Evolutionary conservation across 2,888 invertebrate genomes (phyloP), one percentile per base, ranked within the genome.

Genomic region (Lamellibrachia columna): DNA sequence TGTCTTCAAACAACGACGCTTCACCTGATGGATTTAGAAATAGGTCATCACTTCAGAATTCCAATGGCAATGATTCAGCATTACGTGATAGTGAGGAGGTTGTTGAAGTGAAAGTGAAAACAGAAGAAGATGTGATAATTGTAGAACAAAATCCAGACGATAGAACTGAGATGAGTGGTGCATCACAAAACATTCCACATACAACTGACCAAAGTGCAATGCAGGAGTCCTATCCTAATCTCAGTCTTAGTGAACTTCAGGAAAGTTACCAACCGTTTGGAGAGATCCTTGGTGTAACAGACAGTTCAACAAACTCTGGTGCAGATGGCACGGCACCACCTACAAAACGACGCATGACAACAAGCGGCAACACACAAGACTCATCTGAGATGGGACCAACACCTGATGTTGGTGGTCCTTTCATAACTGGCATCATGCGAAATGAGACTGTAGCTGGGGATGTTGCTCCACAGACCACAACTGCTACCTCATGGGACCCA

Each of bases 401-500:
- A 75, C n/a, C 75, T 75, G 75, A 75, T 75, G 75, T n/a, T 22
- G 75, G 75, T 75, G 75, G 75, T 75, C 75, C 75, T 22, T 75
- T 75, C 75, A 75, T 75, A 75, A 75, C 75, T 22, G 75, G 75
- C 75, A 75, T 75, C 75, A 75, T 75, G 15, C 75, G 75, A 75
- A 75, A 75, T 75, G 75, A 75, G 1, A 75, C 75, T 75, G n/a
- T 75, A n/a, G 3, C 75, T 75, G 75, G 75, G 75, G 75, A 75
- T 6, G 75, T 75, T 75, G 75, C n/a, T 75, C 75, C 75, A 22
- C 75, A 75, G 75, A 22, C 75, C 75, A 22, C 75, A 75, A 75
- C 75, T 75, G 75, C 75, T 75, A 75, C 75, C 75, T 75, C 75
- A 22, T 75, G 75, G 75, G 75, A 75, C 75, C 75, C 75, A 75